A percentile compares a stretch with the other conserved stretches of the same genome.
These are phyloP conservation scores for Sinocyclocheilus anophthalmus DNA, from an alignment of 2,113 vertebrate genomes.

Conservation along the genomic window DNA sequence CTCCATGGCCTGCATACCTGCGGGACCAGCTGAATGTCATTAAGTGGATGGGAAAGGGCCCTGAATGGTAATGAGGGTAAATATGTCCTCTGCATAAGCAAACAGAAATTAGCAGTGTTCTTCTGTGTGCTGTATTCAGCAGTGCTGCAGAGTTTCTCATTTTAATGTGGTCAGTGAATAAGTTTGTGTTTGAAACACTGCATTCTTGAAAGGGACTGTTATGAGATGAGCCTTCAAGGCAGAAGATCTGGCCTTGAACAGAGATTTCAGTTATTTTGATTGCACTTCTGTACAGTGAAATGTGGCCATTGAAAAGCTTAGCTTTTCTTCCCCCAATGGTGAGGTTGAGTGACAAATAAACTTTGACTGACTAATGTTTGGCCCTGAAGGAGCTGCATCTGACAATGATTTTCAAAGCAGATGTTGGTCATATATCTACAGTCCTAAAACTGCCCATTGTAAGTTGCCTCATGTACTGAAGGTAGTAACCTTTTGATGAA, in stretches of 20 bases:
- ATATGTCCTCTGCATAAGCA: slow-evolving; percentile 47
- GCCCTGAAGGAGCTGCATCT: background rate
- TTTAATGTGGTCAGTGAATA: background rate
- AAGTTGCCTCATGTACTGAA: background rate
- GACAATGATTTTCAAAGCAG: background rate
- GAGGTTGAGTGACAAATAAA: background rate
- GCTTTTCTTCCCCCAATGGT: background rate
- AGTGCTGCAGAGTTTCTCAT: background rate
- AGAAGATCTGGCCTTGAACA: background rate
- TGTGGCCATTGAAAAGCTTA: background rate
- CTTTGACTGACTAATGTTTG: background rate
- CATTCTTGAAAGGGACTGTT: background rate
- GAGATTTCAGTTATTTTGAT: background rate
- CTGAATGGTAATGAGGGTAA: slow-evolving; percentile 66
- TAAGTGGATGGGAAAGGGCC: slow-evolving; percentile 64
- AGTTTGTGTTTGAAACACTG: background rate
- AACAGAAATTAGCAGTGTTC: slow-evolving; percentile 60
- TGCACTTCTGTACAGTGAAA: background rate
- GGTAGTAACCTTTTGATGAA: background rate
- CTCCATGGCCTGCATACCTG: slow-evolving; percentile 52
- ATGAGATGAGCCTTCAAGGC: background rate
- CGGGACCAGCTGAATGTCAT: slow-evolving; percentile 63
- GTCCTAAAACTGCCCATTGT: slow-evolving; percentile 3
- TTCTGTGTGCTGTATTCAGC: background rate
- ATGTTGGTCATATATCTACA: slow-evolving; percentile 4